A percentile compares a stretch with the other conserved stretches of the same genome.
phyloP scores from a whole-genome alignment of 2,888 invertebrate species.

The Folsomia candida region DNA sequence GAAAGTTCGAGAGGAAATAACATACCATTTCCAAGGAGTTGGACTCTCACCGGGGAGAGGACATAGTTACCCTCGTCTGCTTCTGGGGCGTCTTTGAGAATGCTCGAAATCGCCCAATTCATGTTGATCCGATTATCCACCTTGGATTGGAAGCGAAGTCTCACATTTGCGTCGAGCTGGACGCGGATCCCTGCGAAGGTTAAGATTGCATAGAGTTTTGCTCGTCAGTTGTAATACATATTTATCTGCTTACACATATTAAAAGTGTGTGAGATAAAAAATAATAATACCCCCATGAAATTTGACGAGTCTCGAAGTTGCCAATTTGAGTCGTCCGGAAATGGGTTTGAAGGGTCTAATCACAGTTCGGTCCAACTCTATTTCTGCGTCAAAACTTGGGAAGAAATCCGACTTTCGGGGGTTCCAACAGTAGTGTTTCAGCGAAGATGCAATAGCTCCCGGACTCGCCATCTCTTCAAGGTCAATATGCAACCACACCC shows the following conservation, averaged over 20 bases:
- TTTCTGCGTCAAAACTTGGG: constrained; percentile 11
- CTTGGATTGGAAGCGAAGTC: constrained; percentile 5
- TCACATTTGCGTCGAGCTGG: constrained; percentile 6
- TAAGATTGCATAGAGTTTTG: no score
- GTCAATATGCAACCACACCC: no score
- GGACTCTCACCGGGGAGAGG: not conserved
- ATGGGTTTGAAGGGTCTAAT: constrained; percentile 9
- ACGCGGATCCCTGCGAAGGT: constrained; percentile 3
- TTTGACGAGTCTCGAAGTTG: not conserved
- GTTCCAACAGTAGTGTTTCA: constrained; percentile 9
- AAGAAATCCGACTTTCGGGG: constrained; percentile 8
- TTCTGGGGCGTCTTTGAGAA: constrained; percentile 2
- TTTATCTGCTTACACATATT: no score
- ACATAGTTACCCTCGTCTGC: not conserved
- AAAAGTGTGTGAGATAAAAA: no score
- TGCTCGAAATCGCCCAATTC: constrained; percentile 6
- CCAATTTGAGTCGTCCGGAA: not conserved
- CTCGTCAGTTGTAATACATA: no score
- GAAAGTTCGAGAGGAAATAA: not conserved
- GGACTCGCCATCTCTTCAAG: not conserved
- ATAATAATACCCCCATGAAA: not conserved
- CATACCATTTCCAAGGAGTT: not conserved
- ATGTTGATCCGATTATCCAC: not conserved
- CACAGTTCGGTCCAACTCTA: constrained; percentile 2
- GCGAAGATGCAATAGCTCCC: not conserved